phyloP scores from a whole-genome alignment of 2,888 invertebrate species.

The Sinotaia quadrata region DNA sequence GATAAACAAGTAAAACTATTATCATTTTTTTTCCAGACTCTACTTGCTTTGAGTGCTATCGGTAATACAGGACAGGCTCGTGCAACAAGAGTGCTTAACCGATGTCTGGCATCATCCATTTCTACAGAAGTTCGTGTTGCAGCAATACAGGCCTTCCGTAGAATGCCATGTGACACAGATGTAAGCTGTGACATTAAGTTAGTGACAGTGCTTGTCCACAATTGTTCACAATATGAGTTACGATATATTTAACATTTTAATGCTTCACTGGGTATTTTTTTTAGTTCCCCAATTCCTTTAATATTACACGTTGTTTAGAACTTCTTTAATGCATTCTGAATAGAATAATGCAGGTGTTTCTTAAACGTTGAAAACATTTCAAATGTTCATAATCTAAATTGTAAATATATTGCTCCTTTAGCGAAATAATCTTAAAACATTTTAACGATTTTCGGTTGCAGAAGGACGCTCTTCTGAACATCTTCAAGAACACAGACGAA shows the following conservation, averaged over 20 bases:
- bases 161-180: slow-evolving; percentile 78
- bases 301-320: neutral
- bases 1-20: too few relatives aligned
- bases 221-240: neutral
- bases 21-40: too few relatives aligned
- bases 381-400: too few relatives aligned
- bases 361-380: too few relatives aligned
- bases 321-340: too few relatives aligned
- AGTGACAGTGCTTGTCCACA: neutral
- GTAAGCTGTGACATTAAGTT: slow-evolving; percentile 56
- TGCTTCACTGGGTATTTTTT: too few relatives aligned
- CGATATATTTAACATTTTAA: too few relatives aligned
- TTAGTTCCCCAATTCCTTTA: neutral
- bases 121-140: slow-evolving; percentile 83
- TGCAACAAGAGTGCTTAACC: slow-evolving; percentile 47
- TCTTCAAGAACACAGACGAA: slow-evolving; percentile 86
- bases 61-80: slow-evolving; percentile 88
- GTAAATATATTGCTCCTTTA: too few relatives aligned
- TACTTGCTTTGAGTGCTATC: slow-evolving; percentile 86
- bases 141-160: slow-evolving; percentile 84
- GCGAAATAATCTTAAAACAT: too few relatives aligned
- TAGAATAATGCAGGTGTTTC: too few relatives aligned
- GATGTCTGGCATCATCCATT: slow-evolving; percentile 74
- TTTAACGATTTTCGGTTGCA: too few relatives aligned
- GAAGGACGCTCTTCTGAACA: slow-evolving; percentile 94